A percentile compares a stretch with the other conserved stretches of the same genome.
Evolutionary conservation across 2,797 vertebrate genomes (phyloP).

Genomic region (Gallinago stenura): DNA sequence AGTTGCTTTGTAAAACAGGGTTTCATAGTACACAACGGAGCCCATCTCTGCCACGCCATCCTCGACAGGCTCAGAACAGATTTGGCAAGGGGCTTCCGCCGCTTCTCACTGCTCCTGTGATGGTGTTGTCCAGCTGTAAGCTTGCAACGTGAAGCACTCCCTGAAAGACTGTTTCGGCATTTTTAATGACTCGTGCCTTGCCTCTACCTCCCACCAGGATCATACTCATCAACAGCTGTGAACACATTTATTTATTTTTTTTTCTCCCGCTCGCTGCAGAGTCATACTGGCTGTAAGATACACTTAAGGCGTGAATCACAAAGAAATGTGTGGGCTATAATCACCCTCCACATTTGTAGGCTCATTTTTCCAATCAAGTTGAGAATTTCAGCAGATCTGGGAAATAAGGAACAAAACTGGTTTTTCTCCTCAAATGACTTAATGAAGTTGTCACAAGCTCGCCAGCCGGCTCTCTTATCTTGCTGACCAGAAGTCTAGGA

Average conservation of each 20-base stretch:
- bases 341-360: neutral
- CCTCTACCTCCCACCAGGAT: constrained; percentile 27
- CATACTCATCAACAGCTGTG: constrained; percentile 31
- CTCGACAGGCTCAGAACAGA: neutral
- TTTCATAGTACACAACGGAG: neutral
- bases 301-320: constrained; percentile 5
- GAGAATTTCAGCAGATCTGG: neutral
- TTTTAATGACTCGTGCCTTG: constrained; percentile 11
- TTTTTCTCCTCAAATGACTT: constrained; percentile 16
- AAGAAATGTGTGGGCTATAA: constrained; percentile 41
- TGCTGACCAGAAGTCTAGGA: neutral
- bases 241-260: neutral
- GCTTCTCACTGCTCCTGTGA: neutral
- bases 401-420: neutral
- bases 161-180: neutral
- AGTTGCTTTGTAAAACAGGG: neutral
- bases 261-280: neutral
- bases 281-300: neutral
- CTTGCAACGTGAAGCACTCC: neutral
- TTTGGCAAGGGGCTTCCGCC: neutral
- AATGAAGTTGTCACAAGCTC: neutral
- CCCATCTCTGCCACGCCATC: neutral
- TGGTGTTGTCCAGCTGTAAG: neutral
- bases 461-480: neutral
- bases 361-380: constrained; percentile 14